Evolutionary conservation across 2,888 invertebrate species (phyloP).

Genomic region (Latrodectus hesperus): DNA sequence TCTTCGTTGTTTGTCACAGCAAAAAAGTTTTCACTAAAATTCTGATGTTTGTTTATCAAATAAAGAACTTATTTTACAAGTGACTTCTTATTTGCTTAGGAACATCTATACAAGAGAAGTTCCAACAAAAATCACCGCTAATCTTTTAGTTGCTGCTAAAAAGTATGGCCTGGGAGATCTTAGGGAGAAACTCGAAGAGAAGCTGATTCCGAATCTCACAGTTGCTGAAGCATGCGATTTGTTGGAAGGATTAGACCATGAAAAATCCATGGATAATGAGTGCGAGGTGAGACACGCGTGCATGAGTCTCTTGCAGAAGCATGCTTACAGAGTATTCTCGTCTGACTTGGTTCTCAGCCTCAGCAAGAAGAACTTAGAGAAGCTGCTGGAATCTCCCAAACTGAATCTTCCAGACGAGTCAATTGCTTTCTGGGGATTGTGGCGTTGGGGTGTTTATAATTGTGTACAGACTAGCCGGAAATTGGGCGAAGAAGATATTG

Average conservation of each 20-base stretch:
- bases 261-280: background rate
- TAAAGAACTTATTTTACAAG: no score
- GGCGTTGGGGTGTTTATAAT: slow-evolving; percentile 38
- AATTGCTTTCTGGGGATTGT: slow-evolving; percentile 38
- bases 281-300: slow-evolving; percentile 23
- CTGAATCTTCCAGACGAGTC: slow-evolving; percentile 52
- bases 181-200: slow-evolving; percentile 8
- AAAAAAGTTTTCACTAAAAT: no score
- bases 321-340: slow-evolving; percentile 24
- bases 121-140: slow-evolving; percentile 28
- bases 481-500: slow-evolving; percentile 8
- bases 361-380: background rate
- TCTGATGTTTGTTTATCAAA: no score
- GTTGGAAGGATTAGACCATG: slow-evolving; percentile 16
- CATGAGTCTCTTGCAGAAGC: slow-evolving; percentile 6
- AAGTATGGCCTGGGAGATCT: slow-evolving; percentile 2
- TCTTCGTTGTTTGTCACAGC: no score
- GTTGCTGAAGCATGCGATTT: slow-evolving; percentile 16
- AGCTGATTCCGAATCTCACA: slow-evolving; percentile 13
- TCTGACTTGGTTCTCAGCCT: slow-evolving; percentile 28
- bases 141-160: slow-evolving; percentile 16
- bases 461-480: slow-evolving; percentile 2
- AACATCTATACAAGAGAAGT: slow-evolving; percentile 31
- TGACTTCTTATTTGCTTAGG: background rate
- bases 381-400: slow-evolving; percentile 13